Base-by-base conservation (phyloP, 2,888 invertebrate species). In the Eremobia ochroleuca region DNA sequence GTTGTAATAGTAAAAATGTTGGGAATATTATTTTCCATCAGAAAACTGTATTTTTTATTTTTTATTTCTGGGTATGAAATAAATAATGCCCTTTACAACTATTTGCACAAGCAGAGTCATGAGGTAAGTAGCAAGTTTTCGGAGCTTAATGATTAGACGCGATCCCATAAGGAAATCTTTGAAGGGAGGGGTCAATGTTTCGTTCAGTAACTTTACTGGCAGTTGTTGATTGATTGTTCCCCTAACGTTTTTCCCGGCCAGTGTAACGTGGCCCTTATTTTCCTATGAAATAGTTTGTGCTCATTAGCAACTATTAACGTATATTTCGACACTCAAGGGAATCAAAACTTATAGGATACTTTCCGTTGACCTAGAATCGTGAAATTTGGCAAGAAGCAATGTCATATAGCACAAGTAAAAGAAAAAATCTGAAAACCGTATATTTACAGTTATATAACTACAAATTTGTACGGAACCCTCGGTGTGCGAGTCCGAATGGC, bases 231-330 rank as follows among this genome's bases (percentile, higher is more conserved):
- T 66, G 59, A 79, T 79, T 71, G 59, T 37, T 66, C 25, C 43
- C 13, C 49, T 28, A 58, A 2, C 40, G 49, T 79, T 79, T 78
- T 46, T 46, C 65, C 25, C 28, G 3, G 18, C 15, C 34, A 66
- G 8, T 72, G 43, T 59, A 80, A 25, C 21, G 46, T 52, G 25
- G 0, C n/a, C 79, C 37, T 55, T 61, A 72, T 49, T 79, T 70
- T 64, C n/a, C 46, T 70, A 69, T 40, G 31, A 70, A 64, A 40
- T 58, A 65, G 55, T 64, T 40, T 65, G 21, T 43, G 49, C 58
- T 79, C 71, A 71, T 78, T 71, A 71, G 71, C 40, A 79, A 71
- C 49, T 64, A 37, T 64, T n/a, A n/a, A n/a, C n/a, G n/a, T n/a
- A n/a, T n/a, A n/a, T n/a, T n/a, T n/a, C n/a, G n/a, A n/a, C n/a